These are phyloP conservation scores for Poecilia wingei DNA, from an alignment of 2,797 vertebrate genomes.

Conservation along the genomic window DNA sequence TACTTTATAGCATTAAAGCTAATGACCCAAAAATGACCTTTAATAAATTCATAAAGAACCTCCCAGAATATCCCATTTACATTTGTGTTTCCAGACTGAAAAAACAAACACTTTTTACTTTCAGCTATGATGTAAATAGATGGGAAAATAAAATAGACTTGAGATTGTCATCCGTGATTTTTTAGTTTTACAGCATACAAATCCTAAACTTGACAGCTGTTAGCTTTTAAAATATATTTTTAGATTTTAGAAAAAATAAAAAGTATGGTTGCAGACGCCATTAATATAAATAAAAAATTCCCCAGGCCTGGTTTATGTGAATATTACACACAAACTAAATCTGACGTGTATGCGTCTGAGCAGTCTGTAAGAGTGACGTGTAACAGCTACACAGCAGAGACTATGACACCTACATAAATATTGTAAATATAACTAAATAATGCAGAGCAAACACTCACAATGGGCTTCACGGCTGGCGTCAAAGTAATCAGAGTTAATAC, in stretches of 20 bases:
- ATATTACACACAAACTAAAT: not conserved
- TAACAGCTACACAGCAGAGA: slow-evolving; percentile 59
- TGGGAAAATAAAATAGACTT: not conserved
- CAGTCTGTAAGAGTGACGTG: slow-evolving; percentile 78
- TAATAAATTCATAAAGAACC: not conserved
- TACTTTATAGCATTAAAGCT: not conserved
- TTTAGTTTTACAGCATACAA: not conserved
- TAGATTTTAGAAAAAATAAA: not conserved
- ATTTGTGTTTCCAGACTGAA: not conserved
- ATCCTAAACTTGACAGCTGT: not conserved
- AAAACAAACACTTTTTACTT: not conserved
- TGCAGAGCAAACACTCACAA: rapidly evolving
- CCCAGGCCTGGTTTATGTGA: not conserved
- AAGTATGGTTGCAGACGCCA: not conserved
- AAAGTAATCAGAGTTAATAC: not conserved
- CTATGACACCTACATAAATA: not conserved
- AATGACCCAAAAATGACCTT: not conserved
- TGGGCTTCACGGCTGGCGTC: rapidly evolving
- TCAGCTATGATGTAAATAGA: not conserved
- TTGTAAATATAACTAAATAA: rapidly evolving
- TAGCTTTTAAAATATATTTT: not conserved
- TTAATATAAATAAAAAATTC: not conserved
- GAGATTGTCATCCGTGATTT: not conserved
- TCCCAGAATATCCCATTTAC: not conserved
- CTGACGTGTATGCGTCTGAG: slow-evolving; percentile 33